These are phyloP conservation scores for Oikopleura dioica DNA, from an alignment of 23 tunicate species.

Conservation along the genomic window DNA sequence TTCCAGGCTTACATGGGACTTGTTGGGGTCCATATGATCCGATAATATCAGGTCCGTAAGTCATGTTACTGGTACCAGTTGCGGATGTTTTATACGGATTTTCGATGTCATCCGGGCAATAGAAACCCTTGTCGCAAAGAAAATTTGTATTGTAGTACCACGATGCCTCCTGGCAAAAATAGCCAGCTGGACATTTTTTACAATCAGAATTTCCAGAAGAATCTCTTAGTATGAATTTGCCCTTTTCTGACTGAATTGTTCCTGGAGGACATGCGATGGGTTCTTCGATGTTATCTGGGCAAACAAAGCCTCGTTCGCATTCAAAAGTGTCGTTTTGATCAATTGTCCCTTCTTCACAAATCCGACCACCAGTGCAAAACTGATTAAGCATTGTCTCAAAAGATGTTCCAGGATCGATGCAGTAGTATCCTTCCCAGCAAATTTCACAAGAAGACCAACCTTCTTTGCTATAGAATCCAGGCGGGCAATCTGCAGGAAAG, in stretches of 20 bases:
- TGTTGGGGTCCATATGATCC: slow-evolving; percentile 1
- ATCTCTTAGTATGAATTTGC: neutral
- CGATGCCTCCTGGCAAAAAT: slow-evolving; percentile 31
- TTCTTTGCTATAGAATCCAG: neutral
- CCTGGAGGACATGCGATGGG: neutral
- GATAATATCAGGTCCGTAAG: neutral
- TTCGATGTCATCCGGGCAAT: slow-evolving; percentile 23
- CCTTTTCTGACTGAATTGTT: neutral
- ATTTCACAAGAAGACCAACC: neutral
- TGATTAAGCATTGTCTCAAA: neutral
- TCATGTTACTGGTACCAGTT: neutral
- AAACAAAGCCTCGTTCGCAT: neutral
- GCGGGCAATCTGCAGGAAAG: neutral
- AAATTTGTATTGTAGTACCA: slow-evolving; percentile 7
- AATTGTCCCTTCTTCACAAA: neutral
- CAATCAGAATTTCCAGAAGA: neutral
- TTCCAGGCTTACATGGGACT: neutral
- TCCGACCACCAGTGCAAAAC: neutral
- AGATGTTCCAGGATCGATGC: neutral
- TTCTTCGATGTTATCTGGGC: neutral
- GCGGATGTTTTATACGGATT: neutral
- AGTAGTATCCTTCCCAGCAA: neutral
- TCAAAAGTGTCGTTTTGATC: neutral
- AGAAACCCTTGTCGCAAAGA: neutral
- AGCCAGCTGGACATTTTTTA: slow-evolving; percentile 20